Evolutionary conservation across 2,113 vertebrate genomes (phyloP).

Genomic region (Ramphastos sulfuratus): DNA sequence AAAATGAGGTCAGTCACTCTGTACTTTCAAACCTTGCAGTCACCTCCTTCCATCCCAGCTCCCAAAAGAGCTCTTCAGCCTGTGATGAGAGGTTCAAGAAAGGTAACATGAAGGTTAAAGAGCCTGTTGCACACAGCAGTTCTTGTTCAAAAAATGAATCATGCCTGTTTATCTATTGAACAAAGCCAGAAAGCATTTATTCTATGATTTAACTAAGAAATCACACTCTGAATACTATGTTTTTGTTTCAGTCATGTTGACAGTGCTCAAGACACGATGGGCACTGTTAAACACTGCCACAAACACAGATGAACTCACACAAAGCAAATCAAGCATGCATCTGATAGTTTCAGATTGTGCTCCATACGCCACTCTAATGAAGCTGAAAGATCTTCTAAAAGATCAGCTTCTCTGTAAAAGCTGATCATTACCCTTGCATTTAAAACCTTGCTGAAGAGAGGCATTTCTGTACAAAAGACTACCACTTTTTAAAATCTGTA

Average conservation of each 20-base stretch:
- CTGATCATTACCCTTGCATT: not conserved
- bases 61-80: not conserved
- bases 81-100: not conserved
- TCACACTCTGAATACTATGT: not conserved
- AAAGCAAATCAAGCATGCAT: rapidly evolving
- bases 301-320: not conserved
- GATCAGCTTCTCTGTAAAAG: not conserved
- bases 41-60: not conserved
- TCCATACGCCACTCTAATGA: not conserved
- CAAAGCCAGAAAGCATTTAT: not conserved
- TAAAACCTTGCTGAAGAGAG: not conserved
- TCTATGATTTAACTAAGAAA: not conserved
- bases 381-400: not conserved
- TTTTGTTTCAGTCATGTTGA: not conserved
- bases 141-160: not conserved
- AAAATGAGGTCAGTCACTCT: not conserved
- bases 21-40: not conserved
- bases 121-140: not conserved
- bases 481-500: not conserved
- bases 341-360: not conserved
- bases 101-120: not conserved
- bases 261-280: not conserved
- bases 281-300: not conserved
- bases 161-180: not conserved
- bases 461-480: not conserved